Evolutionary conservation across 2,888 invertebrate genomes (phyloP).

Genomic region (Caenorhabditis parvicauda): DNA sequence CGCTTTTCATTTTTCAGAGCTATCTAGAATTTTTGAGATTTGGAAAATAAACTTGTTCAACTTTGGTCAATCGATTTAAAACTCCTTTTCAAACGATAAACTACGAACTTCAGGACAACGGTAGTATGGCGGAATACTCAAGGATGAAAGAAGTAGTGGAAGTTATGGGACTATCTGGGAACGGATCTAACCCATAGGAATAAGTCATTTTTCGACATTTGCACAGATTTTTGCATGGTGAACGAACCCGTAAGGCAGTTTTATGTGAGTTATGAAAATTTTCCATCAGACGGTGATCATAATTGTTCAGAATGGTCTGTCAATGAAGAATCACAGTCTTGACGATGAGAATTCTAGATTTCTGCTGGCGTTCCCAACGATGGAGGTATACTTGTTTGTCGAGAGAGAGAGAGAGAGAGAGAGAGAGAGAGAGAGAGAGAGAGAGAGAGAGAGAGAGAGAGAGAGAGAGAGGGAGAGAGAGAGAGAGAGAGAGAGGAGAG

Average conservation of each 20-base stretch:
- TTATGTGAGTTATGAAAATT: conserved; percentile 23
- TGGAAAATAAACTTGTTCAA: no score
- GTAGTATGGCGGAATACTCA: conserved; percentile 36
- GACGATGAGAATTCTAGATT: conserved; percentile 26
- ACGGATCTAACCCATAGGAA: conserved; percentile 35
- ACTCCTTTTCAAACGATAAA: background rate
- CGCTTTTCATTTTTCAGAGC: no score
- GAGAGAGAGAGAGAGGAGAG: no score
- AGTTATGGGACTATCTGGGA: conserved; percentile 44
- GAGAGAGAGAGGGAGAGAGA: no score
- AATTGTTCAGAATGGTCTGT: conserved; percentile 45
- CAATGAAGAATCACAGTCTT: conserved; percentile 22
- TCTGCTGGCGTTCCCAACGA: conserved; percentile 50
- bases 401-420: no score
- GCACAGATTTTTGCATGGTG: conserved; percentile 54
- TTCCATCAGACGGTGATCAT: background rate
- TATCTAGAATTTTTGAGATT: no score
- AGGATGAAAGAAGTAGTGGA: conserved; percentile 46
- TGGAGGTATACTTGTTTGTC: conserved; percentile 36
- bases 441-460: no score
- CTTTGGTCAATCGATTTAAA: background rate
- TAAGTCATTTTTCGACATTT: conserved; percentile 45
- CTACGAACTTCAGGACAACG: conserved; percentile 33
- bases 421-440: no score
- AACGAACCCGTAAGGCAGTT: conserved; percentile 56